Base-by-base conservation (phyloP, 2,888 invertebrate species). In the Synanthedon myopaeformis region DNA sequence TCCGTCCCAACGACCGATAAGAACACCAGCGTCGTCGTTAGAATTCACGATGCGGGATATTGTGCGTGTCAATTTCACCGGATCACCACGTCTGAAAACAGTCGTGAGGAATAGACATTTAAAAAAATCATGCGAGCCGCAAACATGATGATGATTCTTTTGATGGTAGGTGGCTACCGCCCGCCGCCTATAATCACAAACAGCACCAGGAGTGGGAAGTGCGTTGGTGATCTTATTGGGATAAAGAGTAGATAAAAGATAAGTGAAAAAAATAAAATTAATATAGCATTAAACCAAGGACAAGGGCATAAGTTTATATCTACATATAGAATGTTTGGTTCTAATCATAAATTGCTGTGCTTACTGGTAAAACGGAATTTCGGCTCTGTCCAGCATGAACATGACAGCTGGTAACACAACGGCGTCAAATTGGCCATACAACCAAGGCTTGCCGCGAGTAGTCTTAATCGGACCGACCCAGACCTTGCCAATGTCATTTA, bases 401-500 rank as follows among this genome's bases (percentile, higher is more conserved):
- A 92, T 91, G 56, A 90, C 89, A 0, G 93, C 92, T 0, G 93
- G 92, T 12, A 94, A 79, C 1, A 93, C 91, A 2, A 88, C 87
- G 1, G 90, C 91, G 56, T 94, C 93, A 66, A 94, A 94, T 82
- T 96, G 96, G 0, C 94, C 95, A 69, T 91, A 96, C 42, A 93
- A 89, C 96, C 96, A 96, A 61, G 93, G 92, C 52, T 94, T 88
- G n/a, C 95, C 94, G 12, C 91, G 88, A 14, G 92, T 90, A 48
- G 90, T 90, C 55, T 91, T 92, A 64, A 91, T 89, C 0, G 94
- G 91, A 0, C 95, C 95, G 13, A 94, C 91, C 93, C 94, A 96
- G 45, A 96, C 92, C 74, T 95, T 94, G 51, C 96, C 96, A n/a
- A 92, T 91, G 69, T 96, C 95, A 57, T 91, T 93, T 57, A 93